These are phyloP conservation scores for Limosa lapponica DNA, from an alignment of 2,797 vertebrate genomes.

Conservation along the genomic window DNA sequence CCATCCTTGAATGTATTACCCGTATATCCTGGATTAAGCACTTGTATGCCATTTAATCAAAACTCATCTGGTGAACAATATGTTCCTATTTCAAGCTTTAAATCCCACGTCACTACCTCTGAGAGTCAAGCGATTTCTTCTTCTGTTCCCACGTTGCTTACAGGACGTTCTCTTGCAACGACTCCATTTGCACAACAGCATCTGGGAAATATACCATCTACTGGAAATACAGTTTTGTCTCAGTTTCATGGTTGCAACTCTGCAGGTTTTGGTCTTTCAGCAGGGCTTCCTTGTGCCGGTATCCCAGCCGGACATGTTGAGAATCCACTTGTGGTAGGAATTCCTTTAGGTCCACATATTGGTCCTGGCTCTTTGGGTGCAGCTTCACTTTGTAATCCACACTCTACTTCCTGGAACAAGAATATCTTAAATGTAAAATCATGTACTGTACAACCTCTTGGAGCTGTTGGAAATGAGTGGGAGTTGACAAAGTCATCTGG, in stretches of 20 bases:
- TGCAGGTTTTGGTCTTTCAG: slow-evolving; percentile 71
- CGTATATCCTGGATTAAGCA: neutral
- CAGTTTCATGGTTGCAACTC: slow-evolving; percentile 71
- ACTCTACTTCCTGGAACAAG: slow-evolving; percentile 72
- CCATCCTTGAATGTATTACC: neutral
- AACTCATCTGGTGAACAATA: slow-evolving; percentile 38
- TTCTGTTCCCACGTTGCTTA: slow-evolving; percentile 75
- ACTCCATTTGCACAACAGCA: slow-evolving; percentile 82
- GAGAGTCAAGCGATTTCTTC: slow-evolving; percentile 62
- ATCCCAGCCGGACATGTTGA: slow-evolving; percentile 70
- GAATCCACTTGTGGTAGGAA: slow-evolving; percentile 63
- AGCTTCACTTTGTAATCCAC: slow-evolving; percentile 67
- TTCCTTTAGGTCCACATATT: slow-evolving; percentile 66
- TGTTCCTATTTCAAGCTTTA: slow-evolving; percentile 72
- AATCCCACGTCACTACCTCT: slow-evolving; percentile 52
- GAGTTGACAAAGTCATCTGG: slow-evolving; percentile 73
- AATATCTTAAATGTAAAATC: slow-evolving; percentile 74
- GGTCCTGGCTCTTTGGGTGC: slow-evolving; percentile 70
- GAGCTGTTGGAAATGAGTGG: slow-evolving; percentile 72
- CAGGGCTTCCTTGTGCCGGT: slow-evolving; percentile 62
- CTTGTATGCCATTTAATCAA: slow-evolving; percentile 69
- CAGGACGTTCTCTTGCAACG: slow-evolving; percentile 71
- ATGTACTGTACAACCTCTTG: slow-evolving; percentile 70
- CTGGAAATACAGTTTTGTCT: slow-evolving; percentile 69
- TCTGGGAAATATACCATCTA: slow-evolving; percentile 53